Percentiles rank a stretch among this genome's conserved stretches.
These are phyloP conservation scores for Paralichthys olivaceus DNA, from an alignment of 2,113 vertebrate genomes.

Conservation along the genomic window DNA sequence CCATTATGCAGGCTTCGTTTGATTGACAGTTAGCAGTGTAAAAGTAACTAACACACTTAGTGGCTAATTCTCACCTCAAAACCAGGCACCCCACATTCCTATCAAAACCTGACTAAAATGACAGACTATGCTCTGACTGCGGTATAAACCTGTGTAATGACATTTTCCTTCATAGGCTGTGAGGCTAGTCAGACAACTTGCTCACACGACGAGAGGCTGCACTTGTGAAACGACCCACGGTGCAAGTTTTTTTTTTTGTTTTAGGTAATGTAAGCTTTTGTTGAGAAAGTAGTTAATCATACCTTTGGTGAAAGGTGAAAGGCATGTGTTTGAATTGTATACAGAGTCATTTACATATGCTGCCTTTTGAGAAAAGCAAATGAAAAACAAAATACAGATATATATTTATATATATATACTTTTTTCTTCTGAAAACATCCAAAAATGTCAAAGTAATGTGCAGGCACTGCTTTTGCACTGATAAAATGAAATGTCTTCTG, in stretches of 20 bases:
- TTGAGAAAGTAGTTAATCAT: slow-evolving; percentile 65
- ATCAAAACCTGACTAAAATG: slow-evolving; percentile 48
- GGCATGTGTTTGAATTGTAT: slow-evolving; percentile 63
- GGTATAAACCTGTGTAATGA: slow-evolving; percentile 53
- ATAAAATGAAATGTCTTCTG: slow-evolving; percentile 51
- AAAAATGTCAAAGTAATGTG: slow-evolving; percentile 56
- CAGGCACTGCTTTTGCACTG: slow-evolving; percentile 73
- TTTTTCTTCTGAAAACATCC: slow-evolving; percentile 24
- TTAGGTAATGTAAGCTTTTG: slow-evolving; percentile 67
- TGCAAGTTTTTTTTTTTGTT: slow-evolving; percentile 44
- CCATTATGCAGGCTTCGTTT: slow-evolving; percentile 60
- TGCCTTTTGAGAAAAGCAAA: slow-evolving; percentile 66
- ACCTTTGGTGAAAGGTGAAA: slow-evolving; percentile 79
- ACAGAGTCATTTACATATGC: slow-evolving; percentile 59
- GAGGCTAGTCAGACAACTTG: slow-evolving; percentile 55
- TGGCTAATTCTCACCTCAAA: slow-evolving; percentile 77
- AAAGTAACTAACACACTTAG: slow-evolving; percentile 76
- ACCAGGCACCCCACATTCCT: slow-evolving; percentile 57
- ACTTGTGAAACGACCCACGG: slow-evolving; percentile 36
- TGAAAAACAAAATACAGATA: slow-evolving; percentile 14
- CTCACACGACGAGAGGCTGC: slow-evolving; percentile 41
- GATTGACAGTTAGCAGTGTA: slow-evolving; percentile 78
- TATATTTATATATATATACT: background rate
- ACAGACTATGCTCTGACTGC: slow-evolving; percentile 58
- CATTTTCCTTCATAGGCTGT: slow-evolving; percentile 72